These are phyloP conservation scores for Zalophus californianus DNA, from an alignment of 2,797 vertebrate species.

Conservation along the genomic window DNA sequence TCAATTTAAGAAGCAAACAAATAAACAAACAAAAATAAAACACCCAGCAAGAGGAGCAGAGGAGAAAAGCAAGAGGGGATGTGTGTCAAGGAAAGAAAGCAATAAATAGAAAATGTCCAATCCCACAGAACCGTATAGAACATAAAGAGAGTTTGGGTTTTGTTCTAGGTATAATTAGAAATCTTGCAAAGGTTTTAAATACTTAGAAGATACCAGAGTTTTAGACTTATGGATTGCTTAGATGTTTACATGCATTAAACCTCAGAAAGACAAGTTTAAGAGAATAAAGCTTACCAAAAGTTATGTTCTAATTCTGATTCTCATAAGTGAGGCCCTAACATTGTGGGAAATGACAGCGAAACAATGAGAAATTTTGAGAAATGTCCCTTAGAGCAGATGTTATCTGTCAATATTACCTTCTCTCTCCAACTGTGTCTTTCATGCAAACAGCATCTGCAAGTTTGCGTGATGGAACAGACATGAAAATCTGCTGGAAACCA, in stretches of 20 bases:
- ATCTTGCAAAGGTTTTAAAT: background rate
- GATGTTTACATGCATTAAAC: background rate
- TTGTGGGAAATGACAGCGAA: constrained; percentile 29
- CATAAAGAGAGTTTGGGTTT: background rate
- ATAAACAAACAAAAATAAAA: background rate
- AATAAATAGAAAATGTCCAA: accelerated
- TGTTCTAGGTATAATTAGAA: background rate
- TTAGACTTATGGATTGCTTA: background rate
- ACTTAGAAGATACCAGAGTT: background rate
- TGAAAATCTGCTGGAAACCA: background rate
- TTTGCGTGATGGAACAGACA: background rate
- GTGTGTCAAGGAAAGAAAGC: background rate
- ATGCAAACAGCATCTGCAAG: constrained; percentile 57
- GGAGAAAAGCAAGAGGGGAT: background rate
- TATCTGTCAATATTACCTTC: constrained; percentile 59
- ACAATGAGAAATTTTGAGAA: constrained; percentile 9
- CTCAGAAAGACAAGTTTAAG: background rate
- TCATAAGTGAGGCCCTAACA: background rate
- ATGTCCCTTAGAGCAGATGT: constrained; percentile 32
- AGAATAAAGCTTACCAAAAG: background rate
- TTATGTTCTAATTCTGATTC: background rate
- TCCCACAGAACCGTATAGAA: background rate
- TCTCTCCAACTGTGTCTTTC: constrained; percentile 25
- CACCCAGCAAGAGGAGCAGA: accelerated
- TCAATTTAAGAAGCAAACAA: background rate